These are phyloP conservation scores for Drosophila ercepeae DNA, from an alignment of 1,140 invertebrate species.

Conservation along the genomic window DNA sequence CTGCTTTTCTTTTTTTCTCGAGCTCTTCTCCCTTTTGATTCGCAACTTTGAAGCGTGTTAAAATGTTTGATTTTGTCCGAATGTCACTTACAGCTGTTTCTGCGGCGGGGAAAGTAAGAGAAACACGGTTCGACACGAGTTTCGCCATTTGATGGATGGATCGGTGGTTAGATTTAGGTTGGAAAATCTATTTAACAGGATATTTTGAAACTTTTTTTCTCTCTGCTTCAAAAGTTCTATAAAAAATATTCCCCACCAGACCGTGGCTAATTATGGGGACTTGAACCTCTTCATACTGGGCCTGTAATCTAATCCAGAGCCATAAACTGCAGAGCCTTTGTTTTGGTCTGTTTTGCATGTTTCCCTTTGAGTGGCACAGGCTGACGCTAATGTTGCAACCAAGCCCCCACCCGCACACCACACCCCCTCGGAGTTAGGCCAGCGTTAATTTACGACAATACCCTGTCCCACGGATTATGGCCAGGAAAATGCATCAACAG, in stretches of 20 bases:
- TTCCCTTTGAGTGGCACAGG: slow-evolving; percentile 47
- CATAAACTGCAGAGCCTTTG: slow-evolving; percentile 75
- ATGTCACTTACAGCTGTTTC: slow-evolving; percentile 79
- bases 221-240: neutral
- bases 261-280: slow-evolving; percentile 47
- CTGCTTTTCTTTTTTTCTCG: slow-evolving; percentile 17
- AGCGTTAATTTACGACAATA: slow-evolving; percentile 78
- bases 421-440: slow-evolving; percentile 22
- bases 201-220: neutral
- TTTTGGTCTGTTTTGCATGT: slow-evolving; percentile 70
- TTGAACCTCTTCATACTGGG: slow-evolving; percentile 28
- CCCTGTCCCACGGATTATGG: slow-evolving; percentile 61
- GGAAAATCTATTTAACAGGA: neutral
- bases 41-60: slow-evolving; percentile 74
- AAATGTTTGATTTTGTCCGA: slow-evolving; percentile 80
- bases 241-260: slow-evolving; percentile 20
- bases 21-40: slow-evolving; percentile 33
- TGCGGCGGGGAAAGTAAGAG: slow-evolving; percentile 33
- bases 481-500: slow-evolving; percentile 53
- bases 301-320: slow-evolving; percentile 55
- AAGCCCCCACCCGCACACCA: slow-evolving; percentile 17
- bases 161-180: slow-evolving; percentile 2
- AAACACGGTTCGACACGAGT: slow-evolving; percentile 36
- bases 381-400: slow-evolving; percentile 64
- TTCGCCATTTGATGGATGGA: slow-evolving; percentile 52